phyloP scores from a whole-genome alignment of 2,797 vertebrate species.

The Glyptemys insculpta region DNA sequence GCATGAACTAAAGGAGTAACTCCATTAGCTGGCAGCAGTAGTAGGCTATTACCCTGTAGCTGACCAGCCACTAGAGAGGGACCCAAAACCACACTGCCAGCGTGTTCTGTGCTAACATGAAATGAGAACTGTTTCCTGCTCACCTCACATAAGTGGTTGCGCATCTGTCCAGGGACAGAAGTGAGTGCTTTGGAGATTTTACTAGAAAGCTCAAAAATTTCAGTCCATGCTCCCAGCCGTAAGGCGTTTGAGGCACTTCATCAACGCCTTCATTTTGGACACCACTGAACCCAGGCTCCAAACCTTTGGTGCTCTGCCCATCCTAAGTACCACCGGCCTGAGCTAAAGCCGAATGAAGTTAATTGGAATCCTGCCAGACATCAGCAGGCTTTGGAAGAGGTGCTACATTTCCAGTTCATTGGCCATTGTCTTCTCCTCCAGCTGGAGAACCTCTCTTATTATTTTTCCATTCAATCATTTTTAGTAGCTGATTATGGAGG shows the following conservation, averaged over 20 bases:
- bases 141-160: background rate
- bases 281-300: rapidly evolving
- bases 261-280: background rate
- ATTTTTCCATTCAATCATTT: background rate
- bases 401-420: background rate
- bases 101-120: rapidly evolving
- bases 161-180: background rate
- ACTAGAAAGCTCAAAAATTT: background rate
- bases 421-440: rapidly evolving
- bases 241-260: background rate
- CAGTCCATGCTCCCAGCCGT: background rate
- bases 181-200: background rate
- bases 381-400: background rate
- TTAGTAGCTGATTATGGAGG: background rate
- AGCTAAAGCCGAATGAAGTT: background rate
- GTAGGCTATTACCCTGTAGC: background rate
- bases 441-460: background rate
- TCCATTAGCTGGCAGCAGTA: rapidly evolving
- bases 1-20: background rate
- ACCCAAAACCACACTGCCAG: background rate
- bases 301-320: background rate
- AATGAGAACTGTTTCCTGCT: background rate
- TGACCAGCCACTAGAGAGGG: background rate
- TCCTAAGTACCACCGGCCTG: background rate
- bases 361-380: rapidly evolving